phyloP scores from a whole-genome alignment of 2,888 invertebrate genomes.

The Gymnosoma rotundatum region DNA sequence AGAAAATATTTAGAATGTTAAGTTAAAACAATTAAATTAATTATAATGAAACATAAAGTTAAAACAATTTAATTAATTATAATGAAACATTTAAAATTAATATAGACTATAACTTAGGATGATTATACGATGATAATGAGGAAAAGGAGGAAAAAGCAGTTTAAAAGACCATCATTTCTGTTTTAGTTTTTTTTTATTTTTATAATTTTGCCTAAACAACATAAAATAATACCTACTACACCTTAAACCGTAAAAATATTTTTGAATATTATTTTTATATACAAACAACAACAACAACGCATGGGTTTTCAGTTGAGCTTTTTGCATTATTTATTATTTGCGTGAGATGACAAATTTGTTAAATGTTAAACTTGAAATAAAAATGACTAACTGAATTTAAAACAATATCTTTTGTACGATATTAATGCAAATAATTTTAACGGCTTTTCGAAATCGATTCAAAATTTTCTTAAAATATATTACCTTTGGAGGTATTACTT shows the following conservation, averaged over 20 bases:
- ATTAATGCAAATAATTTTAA: too few species aligned
- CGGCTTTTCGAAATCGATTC: too few species aligned
- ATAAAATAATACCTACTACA: constrained; percentile 8
- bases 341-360: too few species aligned
- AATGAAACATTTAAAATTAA: constrained; percentile 54
- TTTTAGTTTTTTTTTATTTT: constrained; percentile 37
- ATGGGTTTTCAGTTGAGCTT: too few species aligned
- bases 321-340: too few species aligned
- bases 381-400: too few species aligned
- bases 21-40: constrained; percentile 64
- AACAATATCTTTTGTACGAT: too few species aligned
- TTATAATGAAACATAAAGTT: constrained; percentile 59
- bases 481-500: constrained; percentile 7
- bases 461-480: neutral
- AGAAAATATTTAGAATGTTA: constrained; percentile 54
- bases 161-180: constrained; percentile 62
- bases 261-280: too few species aligned
- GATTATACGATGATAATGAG: constrained; percentile 33
- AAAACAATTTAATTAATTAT: constrained; percentile 62
- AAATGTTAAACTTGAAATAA: too few species aligned
- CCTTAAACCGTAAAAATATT: neutral
- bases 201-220: constrained; percentile 25
- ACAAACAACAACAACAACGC: too few species aligned
- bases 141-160: constrained; percentile 58
- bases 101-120: constrained; percentile 39